phyloP scores from a whole-genome alignment of 2,113 vertebrate genomes.

The Dromas ardeola region DNA sequence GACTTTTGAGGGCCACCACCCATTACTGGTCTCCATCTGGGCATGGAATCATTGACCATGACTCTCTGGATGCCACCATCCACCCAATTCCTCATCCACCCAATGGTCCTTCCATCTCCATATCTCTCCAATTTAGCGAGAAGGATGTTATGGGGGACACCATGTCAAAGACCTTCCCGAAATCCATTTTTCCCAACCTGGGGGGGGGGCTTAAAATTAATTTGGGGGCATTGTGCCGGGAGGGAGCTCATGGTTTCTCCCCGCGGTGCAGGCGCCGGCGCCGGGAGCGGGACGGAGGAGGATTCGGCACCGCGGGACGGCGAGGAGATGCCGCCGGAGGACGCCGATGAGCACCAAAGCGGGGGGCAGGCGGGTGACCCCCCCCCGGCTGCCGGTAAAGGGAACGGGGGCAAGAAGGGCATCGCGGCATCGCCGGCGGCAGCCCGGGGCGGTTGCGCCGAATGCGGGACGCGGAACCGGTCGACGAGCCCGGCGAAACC shows the following conservation, averaged over 20 bases:
- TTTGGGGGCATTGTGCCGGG: neutral
- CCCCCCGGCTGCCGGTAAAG: neutral
- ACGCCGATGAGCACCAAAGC: neutral
- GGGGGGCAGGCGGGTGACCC: neutral
- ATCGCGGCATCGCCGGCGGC: too few relatives aligned
- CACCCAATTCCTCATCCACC: neutral
- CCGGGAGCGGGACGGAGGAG: neutral
- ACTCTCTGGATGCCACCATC: neutral
- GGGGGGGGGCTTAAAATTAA: neutral
- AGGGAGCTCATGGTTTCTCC: neutral
- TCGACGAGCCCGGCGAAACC: neutral
- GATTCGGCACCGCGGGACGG: accelerated
- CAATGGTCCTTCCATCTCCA: too few relatives aligned
- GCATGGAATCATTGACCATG: neutral
- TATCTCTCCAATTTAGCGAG: neutral
- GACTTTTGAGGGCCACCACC: neutral
- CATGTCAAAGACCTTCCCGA: neutral
- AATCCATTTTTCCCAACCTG: too few relatives aligned
- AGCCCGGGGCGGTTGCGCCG: neutral
- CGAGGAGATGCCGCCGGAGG: neutral
- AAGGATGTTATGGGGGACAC: neutral
- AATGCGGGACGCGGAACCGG: neutral
- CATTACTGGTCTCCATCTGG: neutral
- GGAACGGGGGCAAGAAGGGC: neutral
- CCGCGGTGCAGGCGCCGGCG: neutral